phyloP scores from a whole-genome alignment of 1,140 invertebrate species.

The Caenorhabditis brenneri region DNA sequence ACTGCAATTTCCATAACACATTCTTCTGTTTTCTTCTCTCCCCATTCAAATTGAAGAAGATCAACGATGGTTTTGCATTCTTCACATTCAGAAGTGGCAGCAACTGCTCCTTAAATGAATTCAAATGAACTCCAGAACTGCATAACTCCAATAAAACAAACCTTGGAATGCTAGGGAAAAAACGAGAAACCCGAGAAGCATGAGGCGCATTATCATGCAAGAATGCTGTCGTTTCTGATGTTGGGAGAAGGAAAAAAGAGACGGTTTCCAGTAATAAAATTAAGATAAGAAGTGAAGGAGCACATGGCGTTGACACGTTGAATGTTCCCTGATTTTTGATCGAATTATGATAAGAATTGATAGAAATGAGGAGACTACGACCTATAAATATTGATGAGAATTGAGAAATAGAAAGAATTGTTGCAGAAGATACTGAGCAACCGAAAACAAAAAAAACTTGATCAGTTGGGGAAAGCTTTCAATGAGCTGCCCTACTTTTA shows the following conservation, averaged over 20 bases:
- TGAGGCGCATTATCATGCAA: not conserved
- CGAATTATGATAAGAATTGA: not conserved
- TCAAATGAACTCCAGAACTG: not conserved
- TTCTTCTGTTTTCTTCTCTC: conserved; percentile 27
- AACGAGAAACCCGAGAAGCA: conserved; percentile 10
- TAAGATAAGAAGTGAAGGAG: not conserved
- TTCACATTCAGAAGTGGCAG: not conserved
- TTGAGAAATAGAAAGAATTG: not conserved
- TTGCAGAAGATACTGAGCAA: too few species aligned
- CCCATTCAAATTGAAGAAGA: conserved; percentile 1
- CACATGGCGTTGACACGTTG: conserved; percentile 32
- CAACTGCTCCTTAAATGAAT: not conserved
- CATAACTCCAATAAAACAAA: not conserved
- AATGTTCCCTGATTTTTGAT: conserved; percentile 1
- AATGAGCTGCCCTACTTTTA: too few species aligned
- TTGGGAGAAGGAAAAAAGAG: not conserved
- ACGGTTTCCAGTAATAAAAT: conserved; percentile 13
- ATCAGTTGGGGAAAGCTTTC: too few species aligned
- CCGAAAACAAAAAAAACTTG: not conserved
- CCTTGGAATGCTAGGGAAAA: conserved; percentile 25
- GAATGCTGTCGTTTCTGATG: conserved; percentile 25
- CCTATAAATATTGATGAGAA: not conserved
- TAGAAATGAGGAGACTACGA: not conserved
- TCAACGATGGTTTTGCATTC: conserved; percentile 25
- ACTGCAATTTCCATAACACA: conserved; percentile 18